These are phyloP conservation scores for Neodiprion pinetum DNA, from an alignment of 1,140 invertebrate genomes.

Conservation along the genomic window DNA sequence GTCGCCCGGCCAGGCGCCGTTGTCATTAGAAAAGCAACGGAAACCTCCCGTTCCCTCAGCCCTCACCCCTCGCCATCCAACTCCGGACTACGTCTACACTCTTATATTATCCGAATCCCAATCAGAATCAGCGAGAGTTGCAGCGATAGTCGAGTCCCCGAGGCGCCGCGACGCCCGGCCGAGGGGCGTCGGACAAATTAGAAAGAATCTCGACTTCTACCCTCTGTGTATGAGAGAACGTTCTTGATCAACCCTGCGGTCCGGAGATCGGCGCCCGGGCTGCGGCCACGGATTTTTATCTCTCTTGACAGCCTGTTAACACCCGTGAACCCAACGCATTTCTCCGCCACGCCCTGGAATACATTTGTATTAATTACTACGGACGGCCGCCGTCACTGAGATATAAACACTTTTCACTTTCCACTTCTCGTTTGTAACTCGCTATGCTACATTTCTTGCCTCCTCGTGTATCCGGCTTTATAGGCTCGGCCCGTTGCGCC, in stretches of 20 bases:
- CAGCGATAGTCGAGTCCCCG: not conserved
- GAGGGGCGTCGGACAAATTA: conserved; percentile 36
- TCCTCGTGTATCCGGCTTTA: too few relatives aligned
- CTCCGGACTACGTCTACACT: conserved; percentile 19
- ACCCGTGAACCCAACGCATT: not conserved
- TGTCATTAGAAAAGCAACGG: conserved; percentile 57
- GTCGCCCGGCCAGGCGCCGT: conserved; percentile 40
- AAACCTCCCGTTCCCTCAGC: conserved; percentile 35
- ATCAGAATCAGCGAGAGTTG: conserved; percentile 22
- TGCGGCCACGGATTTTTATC: conserved; percentile 1
- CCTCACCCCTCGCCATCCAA: too few relatives aligned
- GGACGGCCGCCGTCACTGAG: not conserved
- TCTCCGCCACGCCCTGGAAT: conserved; percentile 6
- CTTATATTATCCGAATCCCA: conserved; percentile 44
- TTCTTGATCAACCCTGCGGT: conserved; percentile 33
- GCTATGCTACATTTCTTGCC: not conserved
- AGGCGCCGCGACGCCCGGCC: not conserved
- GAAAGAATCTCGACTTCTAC: conserved; percentile 37
- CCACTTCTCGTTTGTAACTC: not conserved
- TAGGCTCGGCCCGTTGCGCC: too few relatives aligned
- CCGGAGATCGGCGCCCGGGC: not conserved
- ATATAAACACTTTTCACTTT: conserved; percentile 5
- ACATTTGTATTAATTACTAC: not conserved
- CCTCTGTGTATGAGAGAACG: conserved; percentile 42
- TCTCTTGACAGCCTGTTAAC: not conserved